Evolutionary conservation across 1,140 invertebrate genomes (phyloP).

Genomic region (Ceratina japonica): DNA sequence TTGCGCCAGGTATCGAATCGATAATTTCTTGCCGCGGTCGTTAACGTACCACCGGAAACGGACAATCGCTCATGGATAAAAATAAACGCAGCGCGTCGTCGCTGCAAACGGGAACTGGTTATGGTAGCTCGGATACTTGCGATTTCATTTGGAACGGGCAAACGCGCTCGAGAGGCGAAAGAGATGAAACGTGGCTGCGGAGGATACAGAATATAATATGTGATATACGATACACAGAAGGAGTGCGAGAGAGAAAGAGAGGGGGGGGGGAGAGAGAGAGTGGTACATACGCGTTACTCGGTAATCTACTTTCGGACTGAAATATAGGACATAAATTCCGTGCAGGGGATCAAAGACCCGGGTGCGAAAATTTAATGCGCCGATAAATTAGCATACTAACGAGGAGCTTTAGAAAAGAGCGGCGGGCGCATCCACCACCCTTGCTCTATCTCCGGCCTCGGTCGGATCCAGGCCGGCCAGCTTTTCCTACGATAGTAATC

Average conservation of each 20-base stretch:
- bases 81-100: neutral
- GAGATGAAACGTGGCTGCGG: neutral
- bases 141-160: neutral
- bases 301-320: constrained; percentile 66
- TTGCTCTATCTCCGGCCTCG: constrained; percentile 22
- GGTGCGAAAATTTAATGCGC: constrained; percentile 71
- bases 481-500: constrained; percentile 75
- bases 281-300: constrained; percentile 32
- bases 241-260: constrained; percentile 21
- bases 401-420: constrained; percentile 56
- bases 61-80: neutral
- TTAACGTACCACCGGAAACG: neutral
- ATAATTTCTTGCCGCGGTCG: neutral
- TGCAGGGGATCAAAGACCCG: constrained; percentile 54
- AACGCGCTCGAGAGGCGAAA: neutral
- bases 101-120: neutral
- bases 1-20: neutral
- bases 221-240: constrained; percentile 3
- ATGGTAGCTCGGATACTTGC: neutral
- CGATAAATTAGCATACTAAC: constrained; percentile 78
- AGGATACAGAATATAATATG: neutral
- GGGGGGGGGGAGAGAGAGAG: constrained; percentile 13
- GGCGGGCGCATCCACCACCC: constrained; percentile 32
- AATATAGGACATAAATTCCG: constrained; percentile 72
- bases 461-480: constrained; percentile 54